A percentile compares a stretch with the other conserved stretches of the same genome.
Conservation (phyloP, 2,888 invertebrate species). For the Drosophila lacicola region DNA sequence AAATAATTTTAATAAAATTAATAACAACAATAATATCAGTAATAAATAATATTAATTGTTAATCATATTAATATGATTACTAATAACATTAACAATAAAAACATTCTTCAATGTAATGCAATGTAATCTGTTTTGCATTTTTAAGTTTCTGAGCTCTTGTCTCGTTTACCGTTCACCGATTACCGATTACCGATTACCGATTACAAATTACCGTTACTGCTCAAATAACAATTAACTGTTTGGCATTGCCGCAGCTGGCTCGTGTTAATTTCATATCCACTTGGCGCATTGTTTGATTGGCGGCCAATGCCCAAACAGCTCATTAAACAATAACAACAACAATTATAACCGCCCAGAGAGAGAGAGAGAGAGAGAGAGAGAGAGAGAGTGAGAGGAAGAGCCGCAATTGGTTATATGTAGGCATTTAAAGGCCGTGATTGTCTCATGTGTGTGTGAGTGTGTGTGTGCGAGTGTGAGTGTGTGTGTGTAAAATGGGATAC, state of each 20-base stretch:
- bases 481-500: constrained; percentile 4
- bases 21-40: too few relatives aligned
- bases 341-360: constrained; percentile 24
- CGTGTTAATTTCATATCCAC: constrained; percentile 51
- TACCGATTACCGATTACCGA: constrained; percentile 10
- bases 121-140: too few relatives aligned
- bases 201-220: constrained; percentile 30
- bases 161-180: background rate
- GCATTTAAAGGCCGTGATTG: constrained; percentile 63
- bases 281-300: constrained; percentile 40
- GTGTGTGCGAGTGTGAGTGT: background rate
- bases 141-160: background rate
- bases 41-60: too few relatives aligned
- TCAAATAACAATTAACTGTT: constrained; percentile 51
- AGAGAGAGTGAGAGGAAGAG: background rate
- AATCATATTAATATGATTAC: too few relatives aligned
- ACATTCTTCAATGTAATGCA: too few relatives aligned
- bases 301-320: constrained; percentile 51
- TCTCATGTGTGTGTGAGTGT: constrained; percentile 18
- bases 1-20: too few relatives aligned
- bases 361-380: too few relatives aligned
- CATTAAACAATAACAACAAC: constrained; percentile 53
- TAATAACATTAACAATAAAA: too few relatives aligned
- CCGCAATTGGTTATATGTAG: constrained; percentile 42
- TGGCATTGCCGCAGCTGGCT: constrained; percentile 20